A percentile compares a stretch with the other conserved stretches of the same genome.
Evolutionary conservation across 2,113 vertebrate genomes (phyloP).

Genomic region (Leptobrachium leishanense): DNA sequence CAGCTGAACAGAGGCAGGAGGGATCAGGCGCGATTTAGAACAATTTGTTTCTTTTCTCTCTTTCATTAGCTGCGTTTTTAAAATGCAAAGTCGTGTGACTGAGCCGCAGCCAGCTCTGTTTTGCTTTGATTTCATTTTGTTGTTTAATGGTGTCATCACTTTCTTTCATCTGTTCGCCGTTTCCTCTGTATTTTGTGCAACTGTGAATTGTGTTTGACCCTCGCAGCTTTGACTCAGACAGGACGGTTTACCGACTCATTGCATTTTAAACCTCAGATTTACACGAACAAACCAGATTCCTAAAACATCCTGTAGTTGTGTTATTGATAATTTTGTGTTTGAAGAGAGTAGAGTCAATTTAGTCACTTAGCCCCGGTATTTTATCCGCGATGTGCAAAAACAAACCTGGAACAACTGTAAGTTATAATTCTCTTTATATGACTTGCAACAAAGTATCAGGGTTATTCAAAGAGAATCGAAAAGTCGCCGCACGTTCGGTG

Average conservation of each 20-base stretch:
- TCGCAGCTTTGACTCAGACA: neutral
- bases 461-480: no score
- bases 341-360: no score
- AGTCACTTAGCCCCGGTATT: no score
- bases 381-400: no score
- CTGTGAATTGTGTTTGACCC: conserved; percentile 35
- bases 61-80: conserved; percentile 6
- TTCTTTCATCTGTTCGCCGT: conserved; percentile 33
- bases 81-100: conserved; percentile 27
- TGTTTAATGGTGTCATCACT: conserved; percentile 46
- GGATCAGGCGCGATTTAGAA: conserved; percentile 52
- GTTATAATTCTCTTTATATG: no score
- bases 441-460: no score
- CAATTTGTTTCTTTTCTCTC: conserved; percentile 15
- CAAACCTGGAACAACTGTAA: no score
- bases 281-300: neutral
- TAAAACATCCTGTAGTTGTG: no score
- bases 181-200: conserved; percentile 15
- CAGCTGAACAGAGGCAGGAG: conserved; percentile 33
- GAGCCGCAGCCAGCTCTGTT: conserved; percentile 19
- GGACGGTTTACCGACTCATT: conserved; percentile 14
- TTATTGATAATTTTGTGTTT: no score
- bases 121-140: conserved; percentile 42
- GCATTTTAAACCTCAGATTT: conserved; percentile 1
- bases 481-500: no score